phyloP scores from a whole-genome alignment of 92 coral and sea anemone genomes.

The Chrysogorgia sp. region DNA sequence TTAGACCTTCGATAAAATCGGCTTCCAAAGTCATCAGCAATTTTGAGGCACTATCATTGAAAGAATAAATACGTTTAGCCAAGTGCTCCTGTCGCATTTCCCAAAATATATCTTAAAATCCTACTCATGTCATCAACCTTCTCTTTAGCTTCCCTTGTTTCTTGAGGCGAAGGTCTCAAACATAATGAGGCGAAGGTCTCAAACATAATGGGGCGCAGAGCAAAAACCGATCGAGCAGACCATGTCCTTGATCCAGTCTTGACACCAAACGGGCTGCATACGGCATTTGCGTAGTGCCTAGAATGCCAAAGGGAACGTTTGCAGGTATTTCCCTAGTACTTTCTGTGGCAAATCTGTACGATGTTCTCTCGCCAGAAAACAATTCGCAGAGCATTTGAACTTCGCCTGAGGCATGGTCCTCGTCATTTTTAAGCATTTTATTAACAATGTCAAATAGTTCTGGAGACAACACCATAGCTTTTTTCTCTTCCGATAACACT shows the following conservation, averaged over 20 bases:
- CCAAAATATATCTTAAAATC: not conserved
- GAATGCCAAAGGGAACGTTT: constrained; percentile 22
- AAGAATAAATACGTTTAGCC: not conserved
- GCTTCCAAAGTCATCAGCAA: constrained; percentile 8
- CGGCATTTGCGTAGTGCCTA: constrained; percentile 40
- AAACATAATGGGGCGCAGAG: not conserved
- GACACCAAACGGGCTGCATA: constrained; percentile 33
- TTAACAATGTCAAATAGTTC: constrained; percentile 37
- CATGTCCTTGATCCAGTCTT: constrained; percentile 48
- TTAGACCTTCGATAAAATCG: not conserved
- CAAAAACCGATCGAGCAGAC: constrained; percentile 38
- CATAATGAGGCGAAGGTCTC: constrained; percentile 1
- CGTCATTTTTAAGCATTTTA: constrained; percentile 38
- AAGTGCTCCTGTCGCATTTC: not conserved
- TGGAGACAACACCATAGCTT: constrained; percentile 29
- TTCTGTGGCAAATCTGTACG: constrained; percentile 27
- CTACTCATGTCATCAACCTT: not conserved
- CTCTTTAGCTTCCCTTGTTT: not conserved
- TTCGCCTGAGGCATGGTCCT: constrained; percentile 30
- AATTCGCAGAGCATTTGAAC: constrained; percentile 48
- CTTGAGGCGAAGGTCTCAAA: not conserved
- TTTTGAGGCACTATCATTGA: not conserved
- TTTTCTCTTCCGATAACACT: not conserved
- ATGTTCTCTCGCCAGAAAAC: constrained; percentile 41
- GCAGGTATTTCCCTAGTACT: constrained; percentile 18